Evolutionary conservation across 2,113 vertebrate species (phyloP).

Genomic region (Chitala chitala): DNA sequence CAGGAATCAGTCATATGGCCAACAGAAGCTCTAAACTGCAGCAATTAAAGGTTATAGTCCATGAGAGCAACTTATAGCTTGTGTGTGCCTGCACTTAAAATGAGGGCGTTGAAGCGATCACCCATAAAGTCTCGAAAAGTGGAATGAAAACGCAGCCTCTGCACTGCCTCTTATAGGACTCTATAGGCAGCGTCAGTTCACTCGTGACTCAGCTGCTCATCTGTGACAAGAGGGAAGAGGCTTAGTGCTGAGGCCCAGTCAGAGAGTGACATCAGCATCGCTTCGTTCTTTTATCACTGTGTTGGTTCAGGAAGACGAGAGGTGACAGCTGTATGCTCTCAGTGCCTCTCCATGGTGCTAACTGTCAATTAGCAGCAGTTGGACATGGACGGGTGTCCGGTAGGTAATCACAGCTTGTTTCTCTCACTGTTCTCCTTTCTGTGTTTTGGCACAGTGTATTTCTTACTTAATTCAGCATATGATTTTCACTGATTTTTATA

Average conservation of each 20-base stretch:
- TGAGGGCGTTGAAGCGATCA: not conserved
- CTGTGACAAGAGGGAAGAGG: not conserved
- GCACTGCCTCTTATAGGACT: too few species aligned
- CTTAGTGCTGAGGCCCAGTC: not conserved
- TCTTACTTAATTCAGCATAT: too few species aligned
- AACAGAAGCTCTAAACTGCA: not conserved
- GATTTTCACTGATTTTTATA: too few species aligned
- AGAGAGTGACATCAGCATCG: not conserved
- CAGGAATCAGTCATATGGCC: not conserved
- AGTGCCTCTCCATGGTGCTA: not conserved
- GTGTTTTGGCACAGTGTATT: too few species aligned
- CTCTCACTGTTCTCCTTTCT: not conserved
- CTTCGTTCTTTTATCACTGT: slow-evolving; percentile 1
- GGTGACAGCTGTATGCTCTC: not conserved
- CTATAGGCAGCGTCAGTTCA: too few species aligned
- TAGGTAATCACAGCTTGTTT: not conserved
- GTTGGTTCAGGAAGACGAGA: slow-evolving; percentile 3
- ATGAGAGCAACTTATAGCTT: not conserved
- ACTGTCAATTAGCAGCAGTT: not conserved
- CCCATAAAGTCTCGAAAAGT: too few species aligned
- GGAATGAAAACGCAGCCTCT: too few species aligned
- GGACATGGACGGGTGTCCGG: not conserved
- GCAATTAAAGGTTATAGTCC: not conserved
- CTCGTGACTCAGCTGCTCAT: too few species aligned
- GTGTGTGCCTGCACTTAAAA: not conserved